Evolutionary conservation across 1,140 invertebrate species (phyloP), one percentile per base, ranked within the genome.

Genomic region (Euwallacea similis): DNA sequence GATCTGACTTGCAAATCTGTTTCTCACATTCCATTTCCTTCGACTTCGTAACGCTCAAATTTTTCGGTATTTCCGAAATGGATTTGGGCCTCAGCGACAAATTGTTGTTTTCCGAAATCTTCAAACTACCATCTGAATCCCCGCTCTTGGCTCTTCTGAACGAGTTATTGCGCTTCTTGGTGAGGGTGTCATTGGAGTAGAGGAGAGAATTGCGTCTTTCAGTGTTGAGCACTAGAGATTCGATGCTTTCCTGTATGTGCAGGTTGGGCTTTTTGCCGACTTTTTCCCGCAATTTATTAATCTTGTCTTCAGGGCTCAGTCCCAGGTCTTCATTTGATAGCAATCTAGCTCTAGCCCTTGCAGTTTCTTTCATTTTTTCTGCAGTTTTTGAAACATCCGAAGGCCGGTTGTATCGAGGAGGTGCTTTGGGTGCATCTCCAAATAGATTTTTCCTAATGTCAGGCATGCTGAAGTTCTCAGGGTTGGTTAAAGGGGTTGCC

Each of bases 241-340:
- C 73, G 21, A 78, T 76, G 50, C 73, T 76, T 15, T 75, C 72
- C 69, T 77, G 74, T 11, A 77, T 63, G 13, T 68, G 65, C 55
- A 55, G 41, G 43, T 72, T 15, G 6, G 42, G 63, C 42, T 66
- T 55, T n/a, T 69, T 69, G 47, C 72, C 69, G 33, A 74, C 71
- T 69, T 78, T 77, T 47, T 77, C 69, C 56, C 72, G 66, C 53
- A 76, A 81, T 79, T 74, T 83, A 71, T 58, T 83, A 62, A 90
- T 84, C 75, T 88, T 88, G 69, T 91, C 88, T 73, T 90, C 88
- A 0, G 90, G 89, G 79, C 89, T 92, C 0, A 93, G 81, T 9
- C 77, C 78, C 7, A 78, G 61, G 46, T 78, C 77, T 71, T 89
- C 86, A 77, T 93, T 90, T 50, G 87, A 90, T 76, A 90, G 90